Conservation (phyloP, 2,113 vertebrate species). For the Dipodomys spectabilis region DNA sequence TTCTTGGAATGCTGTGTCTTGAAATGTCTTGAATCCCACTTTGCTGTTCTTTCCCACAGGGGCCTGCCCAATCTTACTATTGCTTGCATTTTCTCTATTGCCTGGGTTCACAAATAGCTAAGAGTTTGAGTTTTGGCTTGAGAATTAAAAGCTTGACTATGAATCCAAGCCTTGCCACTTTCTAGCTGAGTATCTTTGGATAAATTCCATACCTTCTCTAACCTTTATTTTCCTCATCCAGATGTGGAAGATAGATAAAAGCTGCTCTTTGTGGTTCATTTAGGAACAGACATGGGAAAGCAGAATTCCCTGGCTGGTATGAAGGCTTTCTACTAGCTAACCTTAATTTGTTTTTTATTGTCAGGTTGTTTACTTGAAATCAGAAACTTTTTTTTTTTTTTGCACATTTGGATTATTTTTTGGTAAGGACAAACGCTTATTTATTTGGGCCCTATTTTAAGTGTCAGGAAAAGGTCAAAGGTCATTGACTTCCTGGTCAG, state of each 20-base stretch:
- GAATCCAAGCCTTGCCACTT: background rate
- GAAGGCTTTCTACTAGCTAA: background rate
- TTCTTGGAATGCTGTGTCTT: background rate
- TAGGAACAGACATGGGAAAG: background rate
- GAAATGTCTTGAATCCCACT: background rate
- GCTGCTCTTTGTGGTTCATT: background rate
- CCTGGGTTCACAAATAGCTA: background rate
- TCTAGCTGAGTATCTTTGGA: background rate
- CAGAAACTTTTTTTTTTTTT: background rate
- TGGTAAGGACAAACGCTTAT: background rate
- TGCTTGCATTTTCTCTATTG: background rate
- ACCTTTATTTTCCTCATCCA: background rate
- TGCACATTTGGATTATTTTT: constrained; percentile 34
- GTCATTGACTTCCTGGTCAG: background rate
- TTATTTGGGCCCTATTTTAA: background rate
- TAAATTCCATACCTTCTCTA: background rate
- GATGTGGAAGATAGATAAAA: background rate
- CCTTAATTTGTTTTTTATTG: background rate
- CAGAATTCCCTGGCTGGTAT: background rate
- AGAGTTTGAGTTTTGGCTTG: background rate
- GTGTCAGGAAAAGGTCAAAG: background rate
- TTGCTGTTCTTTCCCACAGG: background rate
- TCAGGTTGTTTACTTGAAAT: background rate
- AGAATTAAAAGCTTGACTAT: background rate
- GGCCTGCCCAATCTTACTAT: background rate